Base-by-base conservation (phyloP, 2,888 invertebrate species). In the Papilio gigon region DNA sequence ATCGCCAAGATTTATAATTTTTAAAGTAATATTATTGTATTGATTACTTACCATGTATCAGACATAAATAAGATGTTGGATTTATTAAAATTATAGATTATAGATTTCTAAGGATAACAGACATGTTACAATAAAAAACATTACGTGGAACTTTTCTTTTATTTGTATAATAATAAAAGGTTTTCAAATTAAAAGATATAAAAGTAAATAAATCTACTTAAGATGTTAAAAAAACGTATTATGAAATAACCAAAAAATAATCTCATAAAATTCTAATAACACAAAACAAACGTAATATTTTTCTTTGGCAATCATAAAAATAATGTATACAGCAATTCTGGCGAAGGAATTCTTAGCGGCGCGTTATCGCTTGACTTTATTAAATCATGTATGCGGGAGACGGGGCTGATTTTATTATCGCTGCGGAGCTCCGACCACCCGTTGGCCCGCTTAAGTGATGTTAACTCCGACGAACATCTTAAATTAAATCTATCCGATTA, bases 351-450 rank as follows among this genome's bases (percentile, higher is more conserved):
- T 37, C 37, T 50, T 20, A 56, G 53, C 37, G 5, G 17, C 27
- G 56, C 56, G 53, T 40, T 40, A 65, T 56, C 53, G 27, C 20
- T 14, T n/a, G n/a, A 37, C 20, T 61, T 67, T 53, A 61, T 61
- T 67, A 61, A 60, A 67, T 61, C 40, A 25, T 53, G 37, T 30
- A 30, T 25, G 35, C 61, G 61, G n/a, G 37, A 40, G 35, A 67
- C 50, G 50, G 47, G 60, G 35, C 20, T n/a, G 40, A 61, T 61
- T 40, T 61, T 47, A 60, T 67, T 60, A 61, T 35, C 50, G 33
- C 33, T 14, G 12, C n/a, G 22, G 17, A 50, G 12, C 35, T 25
- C 11, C 14, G 12, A 47, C 30, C 63, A 47, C 50, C 30, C 50
- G 40, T 50, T 50, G 53, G 4, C 20, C 14, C 20, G 64, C 64